Evolutionary conservation across 2,888 invertebrate species (phyloP), one percentile per base, ranked within the genome.

Genomic region (Hylaea fasciaria): DNA sequence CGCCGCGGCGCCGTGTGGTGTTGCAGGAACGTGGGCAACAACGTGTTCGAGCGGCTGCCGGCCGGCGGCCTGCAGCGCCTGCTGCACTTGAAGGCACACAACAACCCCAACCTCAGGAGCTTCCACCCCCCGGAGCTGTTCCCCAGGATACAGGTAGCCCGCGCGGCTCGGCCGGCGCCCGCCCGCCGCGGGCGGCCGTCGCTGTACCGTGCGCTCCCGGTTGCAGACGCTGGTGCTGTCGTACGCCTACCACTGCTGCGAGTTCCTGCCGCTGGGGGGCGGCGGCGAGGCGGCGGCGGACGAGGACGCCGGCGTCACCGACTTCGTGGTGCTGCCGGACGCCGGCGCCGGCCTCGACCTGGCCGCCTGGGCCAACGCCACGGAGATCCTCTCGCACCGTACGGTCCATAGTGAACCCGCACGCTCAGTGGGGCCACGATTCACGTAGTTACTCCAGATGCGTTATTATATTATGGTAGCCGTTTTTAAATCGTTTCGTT

Each of bases 231-330:
- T 98, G 78, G 95, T 97, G 41, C 91, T 98, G 40, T 97, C 98
- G 0, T 98, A 98, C 87, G 98, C 98, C 69, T 99, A 98, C 90
- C 98, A 99, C 85, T 99, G 98, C 91, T 98, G 98, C 89, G 96
- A 97, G 66, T 98, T 97, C 89, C 85, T 97, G 77, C 95, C 96
- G 46, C 87, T 95, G 72, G 93, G 94, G 71, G 94, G 94, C 54
- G 10, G 81, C 94, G 64, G 91, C 92, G 49, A 70, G n/a, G 72
- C 40, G 91, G 94, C 29, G 50, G n/a, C 50, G 52, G 62, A 40
- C 61, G 69, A 62, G 17, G 60, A 61, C 17, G 69, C 56, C 47
- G 83, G 94, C 67, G 39, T 81, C 71, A 85, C 83, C 57, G 91
- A 90, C 83, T 78, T 87, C 72, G 91, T 91, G 75, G 80, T 91